phyloP scores from a whole-genome alignment of 1,140 invertebrate species.

The Rhopalosiphum maidis region DNA sequence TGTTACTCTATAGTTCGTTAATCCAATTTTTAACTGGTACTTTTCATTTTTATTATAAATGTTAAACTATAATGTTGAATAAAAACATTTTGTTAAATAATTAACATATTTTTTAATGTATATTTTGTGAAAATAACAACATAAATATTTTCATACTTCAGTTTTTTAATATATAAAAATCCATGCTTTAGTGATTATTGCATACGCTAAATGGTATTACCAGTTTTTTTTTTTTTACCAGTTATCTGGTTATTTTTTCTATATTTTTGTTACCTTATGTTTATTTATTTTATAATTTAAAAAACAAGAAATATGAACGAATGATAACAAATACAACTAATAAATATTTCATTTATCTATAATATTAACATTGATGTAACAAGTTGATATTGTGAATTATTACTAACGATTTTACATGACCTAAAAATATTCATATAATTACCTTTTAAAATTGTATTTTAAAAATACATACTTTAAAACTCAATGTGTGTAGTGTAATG shows the following conservation, averaged over 20 bases:
- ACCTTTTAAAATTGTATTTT: background rate
- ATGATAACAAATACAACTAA: background rate
- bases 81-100: no score
- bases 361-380: background rate
- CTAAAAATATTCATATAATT: background rate
- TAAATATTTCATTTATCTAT: background rate
- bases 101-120: no score
- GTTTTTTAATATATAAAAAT: no score
- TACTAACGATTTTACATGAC: background rate
- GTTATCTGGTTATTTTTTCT: background rate
- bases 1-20: no score
- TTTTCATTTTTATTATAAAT: no score
- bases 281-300: background rate
- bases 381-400: background rate
- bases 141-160: no score
- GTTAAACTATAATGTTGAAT: no score
- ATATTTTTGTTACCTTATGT: background rate
- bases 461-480: no score
- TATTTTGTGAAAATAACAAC: no score
- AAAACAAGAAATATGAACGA: background rate
- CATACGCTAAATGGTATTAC: background rate
- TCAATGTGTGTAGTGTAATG: no score
- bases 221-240: background rate
- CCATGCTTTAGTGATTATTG: no score
- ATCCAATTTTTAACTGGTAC: no score